Base-by-base conservation (phyloP, 2,888 invertebrate genomes). In the Oligia strigilis region DNA sequence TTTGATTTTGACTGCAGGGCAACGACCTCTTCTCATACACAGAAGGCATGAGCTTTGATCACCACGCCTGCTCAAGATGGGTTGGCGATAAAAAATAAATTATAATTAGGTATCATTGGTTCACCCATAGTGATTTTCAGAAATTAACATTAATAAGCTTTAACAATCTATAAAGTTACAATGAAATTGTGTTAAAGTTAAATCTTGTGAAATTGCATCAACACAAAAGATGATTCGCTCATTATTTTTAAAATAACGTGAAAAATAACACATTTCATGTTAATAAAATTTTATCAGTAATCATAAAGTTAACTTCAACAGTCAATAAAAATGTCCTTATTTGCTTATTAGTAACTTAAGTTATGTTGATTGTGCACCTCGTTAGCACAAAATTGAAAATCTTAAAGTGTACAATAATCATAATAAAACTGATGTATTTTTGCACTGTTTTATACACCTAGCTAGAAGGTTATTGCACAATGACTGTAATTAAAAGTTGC, bases 231-330 rank as follows among this genome's bases (percentile, higher is more conserved):
- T 14, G 23, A 13, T 65, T 71, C 17, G 46, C 8, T 62, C n/a
- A 73, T 71, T 66, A 71, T 71, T 73, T 46, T 66, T 43, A 17
- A 23, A 43, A 58, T 46, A 64, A 75, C 2, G 29, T 77, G 46
- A 55, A 13, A 70, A 71, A 62, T 60, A 1, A 40, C 55, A 70
- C 64, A 55, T 72, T 74, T 70, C 29, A 40, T 36, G 29, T 19
- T 43, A 62, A 75, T 75, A 13, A 29, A 36, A n/a, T 83, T 70
- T 70, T 4, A 55, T 60, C 11, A 75, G 70, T 65, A 36, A 73
- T 67, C 84, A 60, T 83, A 81, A 85, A 77, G 14, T 43, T 71
- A 0, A 81, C 1, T 83, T 81, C 11, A 58, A 49, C 23, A 36
- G 65, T 46, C 40, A 60, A 78, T 78, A 66, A 75, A 11, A 52